Base-by-base conservation (phyloP, 1,140 invertebrate genomes). In the Camponotus pennsylvanicus region DNA sequence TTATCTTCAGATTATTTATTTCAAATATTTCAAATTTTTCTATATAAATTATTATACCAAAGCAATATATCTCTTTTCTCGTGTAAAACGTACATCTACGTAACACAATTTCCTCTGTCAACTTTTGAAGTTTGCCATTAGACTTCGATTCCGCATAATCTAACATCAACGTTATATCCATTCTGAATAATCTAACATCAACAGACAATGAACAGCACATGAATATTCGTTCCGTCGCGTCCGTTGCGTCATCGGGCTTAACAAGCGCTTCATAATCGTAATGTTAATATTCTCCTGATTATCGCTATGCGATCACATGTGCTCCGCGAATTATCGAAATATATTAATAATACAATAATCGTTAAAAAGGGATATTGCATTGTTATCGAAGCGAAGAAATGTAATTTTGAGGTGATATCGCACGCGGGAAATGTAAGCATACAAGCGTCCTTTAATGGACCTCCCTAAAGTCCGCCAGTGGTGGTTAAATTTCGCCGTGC, bases 161-260 rank as follows among this genome's bases (percentile, higher is more conserved):
- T 70, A 70, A 59, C n/a, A 37, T 80, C 78, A 80, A 80, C 37
- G 49, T 80, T 37, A 70, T 37, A 9, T 80, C 21, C 34, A 70
- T 70, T 70, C 49, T 70, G 37, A 37, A 70, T 80, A 80, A 80
- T 80, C 66, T 70, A 57, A 69, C n/a, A 66, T 80, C 78, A 80
- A 70, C 76, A 34, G 5, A 66, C 78, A 67, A 80, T 70, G 77
- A 80, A 80, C 63, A 42, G 21, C 15, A 52, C 52, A 80, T 80
- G 49, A 80, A 80, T 80, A 80, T 80, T 80, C 78, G 49, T 57
- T 70, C 64, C 34, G 15, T 11, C 45, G n/a, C 32, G 21, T 80
- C 8, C 66, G 57, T 80, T 57, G 78, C 32, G 37, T 70, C 34
- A 57, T 34, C 78, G 11, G 64, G 15, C 42, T 34, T 70, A 66